Conservation (phyloP, 2,888 invertebrate genomes). For the Spialia ferax region DNA sequence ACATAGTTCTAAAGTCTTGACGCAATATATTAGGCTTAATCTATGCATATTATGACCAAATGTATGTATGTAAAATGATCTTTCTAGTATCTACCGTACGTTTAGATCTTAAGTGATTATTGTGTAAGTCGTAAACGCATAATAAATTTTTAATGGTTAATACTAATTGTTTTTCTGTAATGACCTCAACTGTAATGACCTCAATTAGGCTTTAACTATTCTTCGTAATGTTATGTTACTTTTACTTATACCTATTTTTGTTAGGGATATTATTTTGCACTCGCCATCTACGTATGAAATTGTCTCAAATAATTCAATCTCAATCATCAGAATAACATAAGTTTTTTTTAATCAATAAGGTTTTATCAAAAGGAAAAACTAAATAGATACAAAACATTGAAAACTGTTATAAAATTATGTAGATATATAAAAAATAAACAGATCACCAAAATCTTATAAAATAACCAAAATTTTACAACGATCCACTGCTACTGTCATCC, state of each 20-base stretch:
- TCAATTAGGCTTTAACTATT: no score
- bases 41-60: constrained; percentile 40
- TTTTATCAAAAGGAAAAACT: background rate
- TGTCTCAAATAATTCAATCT: no score
- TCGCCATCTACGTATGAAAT: no score
- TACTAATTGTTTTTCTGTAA: constrained; percentile 6
- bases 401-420: background rate
- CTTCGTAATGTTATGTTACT: no score
- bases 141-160: constrained; percentile 58
- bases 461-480: background rate
- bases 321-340: no score
- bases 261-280: no score
- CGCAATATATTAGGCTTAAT: constrained; percentile 13
- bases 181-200: no score
- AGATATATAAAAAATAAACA: background rate
- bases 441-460: background rate
- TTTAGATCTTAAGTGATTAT: constrained; percentile 45
- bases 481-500: constrained; percentile 19
- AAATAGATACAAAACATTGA: background rate
- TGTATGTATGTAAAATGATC: constrained; percentile 35
- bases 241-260: no score
- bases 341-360: no score
- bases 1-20: constrained; percentile 1
- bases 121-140: constrained; percentile 55
- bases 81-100: constrained; percentile 39